Evolutionary conservation across 2,888 invertebrate genomes (phyloP).

Genomic region (Pimpla rufipes): DNA sequence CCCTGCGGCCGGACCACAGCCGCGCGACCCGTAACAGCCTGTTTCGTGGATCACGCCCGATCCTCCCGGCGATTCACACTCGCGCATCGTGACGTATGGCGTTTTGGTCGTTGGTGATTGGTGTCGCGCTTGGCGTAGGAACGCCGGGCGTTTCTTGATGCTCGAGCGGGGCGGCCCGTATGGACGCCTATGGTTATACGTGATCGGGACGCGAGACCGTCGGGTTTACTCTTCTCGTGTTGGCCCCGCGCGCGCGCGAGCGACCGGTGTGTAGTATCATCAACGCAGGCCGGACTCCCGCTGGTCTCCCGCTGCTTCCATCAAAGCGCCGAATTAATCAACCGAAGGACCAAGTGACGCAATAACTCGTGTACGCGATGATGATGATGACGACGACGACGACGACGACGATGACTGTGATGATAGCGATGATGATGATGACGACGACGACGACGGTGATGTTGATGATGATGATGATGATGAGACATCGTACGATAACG

Average conservation of each 20-base stretch:
- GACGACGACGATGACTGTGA: conserved; percentile 10
- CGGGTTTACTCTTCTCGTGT: conserved; percentile 47
- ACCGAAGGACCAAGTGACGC: conserved; percentile 33
- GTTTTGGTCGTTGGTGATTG: conserved; percentile 30
- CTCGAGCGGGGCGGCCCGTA: conserved; percentile 53
- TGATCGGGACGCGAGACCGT: conserved; percentile 41
- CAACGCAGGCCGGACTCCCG: conserved; percentile 25
- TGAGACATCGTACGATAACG: conserved; percentile 37
- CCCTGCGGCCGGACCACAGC: neutral
- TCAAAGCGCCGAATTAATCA: conserved; percentile 58
- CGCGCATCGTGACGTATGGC: conserved; percentile 32
- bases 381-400: conserved; percentile 29
- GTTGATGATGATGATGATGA: conserved; percentile 29
- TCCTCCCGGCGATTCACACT: conserved; percentile 30
- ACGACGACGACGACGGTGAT: conserved; percentile 12
- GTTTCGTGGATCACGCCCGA: conserved; percentile 30
- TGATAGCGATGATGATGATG: conserved; percentile 8
- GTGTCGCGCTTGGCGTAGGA: neutral
- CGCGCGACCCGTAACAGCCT: neutral
- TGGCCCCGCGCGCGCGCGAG: neutral
- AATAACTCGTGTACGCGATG: conserved; percentile 33
- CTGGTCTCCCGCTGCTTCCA: conserved; percentile 42
- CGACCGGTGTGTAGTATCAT: conserved; percentile 33
- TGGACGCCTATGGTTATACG: conserved; percentile 47
- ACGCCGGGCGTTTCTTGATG: conserved; percentile 20